Base-by-base conservation (phyloP, 2,888 invertebrate genomes). In the Nomada goodeniana region DNA sequence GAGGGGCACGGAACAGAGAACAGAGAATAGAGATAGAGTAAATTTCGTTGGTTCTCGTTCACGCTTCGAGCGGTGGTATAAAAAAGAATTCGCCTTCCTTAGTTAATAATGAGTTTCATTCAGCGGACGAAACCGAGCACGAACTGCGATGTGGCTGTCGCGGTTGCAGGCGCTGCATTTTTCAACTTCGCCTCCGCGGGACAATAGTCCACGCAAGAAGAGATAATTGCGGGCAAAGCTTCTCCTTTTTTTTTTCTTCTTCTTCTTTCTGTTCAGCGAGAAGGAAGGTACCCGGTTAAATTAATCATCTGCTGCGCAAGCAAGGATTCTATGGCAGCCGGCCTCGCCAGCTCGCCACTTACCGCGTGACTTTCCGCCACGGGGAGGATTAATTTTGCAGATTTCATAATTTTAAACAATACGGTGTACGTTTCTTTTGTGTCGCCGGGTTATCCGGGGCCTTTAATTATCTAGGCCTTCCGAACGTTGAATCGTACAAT, bases 81-180 rank as follows among this genome's bases (percentile, higher is more conserved):
- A 68, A 83, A 73, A 82, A 78, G 64, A 63, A 76, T 82, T 67
- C 52, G 74, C 68, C 74, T 79, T 71, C 71, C 74, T 78, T 78
- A 75, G 83, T 78, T 75, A 71, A 79, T 83, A 83, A 83, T 79
- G 83, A 83, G 82, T 82, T 71, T 83, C 82, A 83, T 83, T 83
- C 83, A 83, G 36, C 44, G 60, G 64, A 61, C 77, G 72, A 70
- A 59, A 72, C 76, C 76, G 50, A 52, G 67, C 61, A 53, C 76
- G 80, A 63, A 59, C 81, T 55, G 67, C 81, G 71, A 76, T 63
- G 82, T 71, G 68, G 55, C 73, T 73, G 61, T 71, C 82, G 64
- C 72, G 82, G 77, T n/a, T 82, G 83, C 83, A 79, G 82, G 68
- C 83, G 71, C 57, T 82, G 83, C 83, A 82, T 75, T 83, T 83